Percentiles rank a stretch among this genome's conserved stretches.
Conservation (phyloP, 2,797 vertebrate species). For the Gymnoscopelus microlampas region DNA sequence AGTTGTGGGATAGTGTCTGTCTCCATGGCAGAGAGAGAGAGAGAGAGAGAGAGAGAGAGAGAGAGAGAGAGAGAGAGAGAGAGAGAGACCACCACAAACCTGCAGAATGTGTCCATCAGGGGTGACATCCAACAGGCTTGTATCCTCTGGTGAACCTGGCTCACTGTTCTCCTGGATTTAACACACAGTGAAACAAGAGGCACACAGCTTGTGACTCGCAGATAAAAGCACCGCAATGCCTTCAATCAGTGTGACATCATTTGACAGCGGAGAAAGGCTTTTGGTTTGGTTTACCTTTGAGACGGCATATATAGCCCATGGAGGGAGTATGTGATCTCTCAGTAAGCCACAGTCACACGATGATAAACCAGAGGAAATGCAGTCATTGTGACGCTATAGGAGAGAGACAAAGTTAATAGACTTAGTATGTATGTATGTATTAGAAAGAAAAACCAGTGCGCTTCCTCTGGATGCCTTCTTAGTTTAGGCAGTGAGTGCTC, state of each 20-base stretch:
- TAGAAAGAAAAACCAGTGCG: too few species aligned
- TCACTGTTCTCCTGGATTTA: conserved; percentile 56
- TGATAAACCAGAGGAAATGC: conserved; percentile 68
- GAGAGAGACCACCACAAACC: conserved; percentile 35
- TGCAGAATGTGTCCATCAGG: conserved; percentile 80
- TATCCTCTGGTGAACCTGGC: conserved; percentile 56
- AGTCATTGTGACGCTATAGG: conserved; percentile 87
- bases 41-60: too few species aligned
- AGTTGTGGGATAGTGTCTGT: too few species aligned
- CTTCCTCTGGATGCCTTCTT: too few species aligned
- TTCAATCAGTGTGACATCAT: neutral
- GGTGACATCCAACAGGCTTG: conserved; percentile 72
- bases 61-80: too few species aligned
- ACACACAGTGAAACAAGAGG: conserved; percentile 13
- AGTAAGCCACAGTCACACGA: conserved; percentile 86
- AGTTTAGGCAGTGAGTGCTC: too few species aligned
- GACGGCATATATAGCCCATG: conserved; percentile 86
- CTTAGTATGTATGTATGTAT: too few species aligned
- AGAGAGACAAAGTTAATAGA: neutral
- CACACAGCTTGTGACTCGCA: too few species aligned
- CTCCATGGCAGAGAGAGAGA: too few species aligned
- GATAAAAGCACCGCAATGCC: too few species aligned
- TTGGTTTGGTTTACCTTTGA: conserved; percentile 80
- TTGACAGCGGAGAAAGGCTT: neutral
- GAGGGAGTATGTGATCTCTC: conserved; percentile 88